Evolutionary conservation across 2,797 vertebrate species (phyloP).

Genomic region (Balearica regulorum): DNA sequence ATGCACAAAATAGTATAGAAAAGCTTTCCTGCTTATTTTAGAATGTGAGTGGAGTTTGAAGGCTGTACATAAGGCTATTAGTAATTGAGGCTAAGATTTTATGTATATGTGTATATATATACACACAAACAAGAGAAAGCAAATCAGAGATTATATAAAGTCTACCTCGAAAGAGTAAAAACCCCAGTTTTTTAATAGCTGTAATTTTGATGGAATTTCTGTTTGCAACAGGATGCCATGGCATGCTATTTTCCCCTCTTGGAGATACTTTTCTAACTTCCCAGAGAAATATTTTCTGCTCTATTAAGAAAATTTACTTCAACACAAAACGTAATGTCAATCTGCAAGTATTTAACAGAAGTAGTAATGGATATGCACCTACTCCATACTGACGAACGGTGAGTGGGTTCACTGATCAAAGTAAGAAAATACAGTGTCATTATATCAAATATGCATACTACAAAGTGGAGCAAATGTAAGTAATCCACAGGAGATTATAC

Average conservation of each 20-base stretch:
- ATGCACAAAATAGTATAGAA: not conserved
- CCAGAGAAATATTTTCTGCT: not conserved
- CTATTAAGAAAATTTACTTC: not conserved
- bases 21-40: not conserved
- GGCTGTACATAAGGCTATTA: not conserved
- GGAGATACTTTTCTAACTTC: not conserved
- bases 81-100: not conserved
- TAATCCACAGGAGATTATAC: not conserved
- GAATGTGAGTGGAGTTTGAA: not conserved
- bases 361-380: not conserved
- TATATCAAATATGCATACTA: not conserved
- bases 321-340: not conserved
- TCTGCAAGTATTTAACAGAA: not conserved
- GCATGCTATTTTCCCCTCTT: not conserved
- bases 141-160: not conserved
- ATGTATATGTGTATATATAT: accelerated
- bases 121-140: not conserved
- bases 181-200: accelerated
- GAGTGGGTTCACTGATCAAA: not conserved
- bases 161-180: not conserved
- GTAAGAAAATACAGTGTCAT: not conserved
- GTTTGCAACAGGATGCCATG: not conserved
- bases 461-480: not conserved
- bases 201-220: not conserved
- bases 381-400: not conserved